Base-by-base conservation (phyloP, 2,113 vertebrate genomes). In the Psettodes erumei region DNA sequence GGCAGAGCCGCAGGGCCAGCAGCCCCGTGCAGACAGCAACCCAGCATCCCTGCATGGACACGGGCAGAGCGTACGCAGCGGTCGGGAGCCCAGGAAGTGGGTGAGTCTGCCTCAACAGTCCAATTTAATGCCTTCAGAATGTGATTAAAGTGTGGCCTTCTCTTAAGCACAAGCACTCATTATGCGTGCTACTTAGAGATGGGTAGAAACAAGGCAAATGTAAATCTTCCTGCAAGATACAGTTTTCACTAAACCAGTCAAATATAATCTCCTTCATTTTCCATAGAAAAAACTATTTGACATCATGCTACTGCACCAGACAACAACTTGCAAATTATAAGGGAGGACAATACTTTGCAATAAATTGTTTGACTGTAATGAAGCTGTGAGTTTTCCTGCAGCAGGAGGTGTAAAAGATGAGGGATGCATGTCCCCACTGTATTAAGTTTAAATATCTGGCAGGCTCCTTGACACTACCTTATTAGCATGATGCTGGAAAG, bases 61-160 rank as follows among this genome's bases (percentile, higher is more conserved):
- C 50, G 71, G 75, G 65, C 77, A 73, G 71, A 63, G 79, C 12
- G 1, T 19, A 12, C 80, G 42, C 23, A 74, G 73, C 60, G 51
- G 78, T 64, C 69, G 21, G 45, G 80, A 91, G 61, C 51, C 77
- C 21, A 88, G 75, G 55, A 94, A 92, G 69, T 87, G 88, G 94
- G 94, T 94, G 78, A 94, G 94, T 93, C 54, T 53, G 27, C 8
- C 42, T 7, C 1, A 10, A 42, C 8, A 3, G 5, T 45, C 23
- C 40, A 33, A 1, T 61, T 42, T 19, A 30, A 54, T 18, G 28
- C 2, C 48, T 6, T 51, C 11, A 23, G 7, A 30, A 7, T 30
- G 27, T 54, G 27, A 47, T 15, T 55, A 38, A 38, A 38, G 37
- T 37, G 35, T 37, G 35, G 11, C 37, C 6, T 38, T 38, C 2